A percentile compares a stretch with the other conserved stretches of the same genome.
These are phyloP conservation scores for Calycopis cecrops DNA, from an alignment of 1,140 invertebrate genomes.

Conservation along the genomic window DNA sequence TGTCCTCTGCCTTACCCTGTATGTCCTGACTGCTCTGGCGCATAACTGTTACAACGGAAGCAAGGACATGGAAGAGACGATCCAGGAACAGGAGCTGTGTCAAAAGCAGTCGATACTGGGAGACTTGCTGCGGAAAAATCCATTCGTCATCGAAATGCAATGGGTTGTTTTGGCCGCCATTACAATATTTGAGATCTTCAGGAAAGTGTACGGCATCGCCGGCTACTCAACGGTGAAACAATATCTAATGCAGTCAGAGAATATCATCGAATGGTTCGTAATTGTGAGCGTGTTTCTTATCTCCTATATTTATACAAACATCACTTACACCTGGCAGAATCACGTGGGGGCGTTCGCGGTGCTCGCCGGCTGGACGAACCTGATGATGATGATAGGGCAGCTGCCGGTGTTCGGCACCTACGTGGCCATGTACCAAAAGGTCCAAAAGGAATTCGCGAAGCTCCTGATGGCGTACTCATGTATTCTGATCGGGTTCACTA, in stretches of 20 bases:
- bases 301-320: slow-evolving; percentile 84
- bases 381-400: slow-evolving; percentile 92
- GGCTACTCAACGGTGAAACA: slow-evolving; percentile 85
- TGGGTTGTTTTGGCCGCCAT: slow-evolving; percentile 86
- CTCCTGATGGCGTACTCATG: slow-evolving; percentile 89
- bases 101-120: slow-evolving; percentile 84
- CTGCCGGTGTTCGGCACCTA: slow-evolving; percentile 90
- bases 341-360: slow-evolving; percentile 88
- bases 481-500: slow-evolving; percentile 88
- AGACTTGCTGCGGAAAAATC: slow-evolving; percentile 81
- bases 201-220: slow-evolving; percentile 85
- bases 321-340: slow-evolving; percentile 89
- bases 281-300: slow-evolving; percentile 88
- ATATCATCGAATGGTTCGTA: slow-evolving; percentile 90
- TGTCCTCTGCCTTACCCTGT: slow-evolving; percentile 84
- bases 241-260: slow-evolving; percentile 88
- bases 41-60: slow-evolving; percentile 87
- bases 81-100: slow-evolving; percentile 82
- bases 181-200: slow-evolving; percentile 83
- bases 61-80: slow-evolving; percentile 81
- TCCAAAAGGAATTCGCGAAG: slow-evolving; percentile 90
- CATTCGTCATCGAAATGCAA: slow-evolving; percentile 83
- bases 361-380: slow-evolving; percentile 88
- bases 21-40: slow-evolving; percentile 84
- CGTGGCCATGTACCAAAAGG: slow-evolving; percentile 90